Base-by-base conservation (phyloP, 1,140 invertebrate species). In the Sycobia sp. region DNA sequence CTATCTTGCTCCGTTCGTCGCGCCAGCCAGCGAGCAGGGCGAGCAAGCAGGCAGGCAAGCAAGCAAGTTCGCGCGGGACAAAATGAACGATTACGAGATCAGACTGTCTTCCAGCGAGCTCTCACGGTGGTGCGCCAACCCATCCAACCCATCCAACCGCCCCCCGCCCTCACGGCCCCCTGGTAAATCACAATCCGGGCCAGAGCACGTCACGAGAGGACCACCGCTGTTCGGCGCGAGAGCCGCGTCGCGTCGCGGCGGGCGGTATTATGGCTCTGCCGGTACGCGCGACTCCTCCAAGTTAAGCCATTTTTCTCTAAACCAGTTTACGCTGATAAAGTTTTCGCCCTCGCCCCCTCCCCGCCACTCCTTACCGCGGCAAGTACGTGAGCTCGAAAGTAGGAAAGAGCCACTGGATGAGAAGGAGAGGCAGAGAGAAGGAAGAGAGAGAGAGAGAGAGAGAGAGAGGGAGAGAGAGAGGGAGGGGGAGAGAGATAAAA, bases 251-350 rank as follows among this genome's bases (percentile, higher is more conserved):
- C 29, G 29, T 27, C 38, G 20, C n/a, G n/a, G n/a, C n/a, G n/a
- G n/a, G n/a, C 22, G 46, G 69, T 67, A 71, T 68, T 70, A 69
- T 66, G 64, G 69, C 16, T 16, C n/a, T n/a, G 51, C 38, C 20
- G 65, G 57, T 54, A 46, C 66, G 64, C n/a, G n/a, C n/a, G n/a
- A n/a, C 66, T 68, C 69, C 69, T 72, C 67, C 62, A 72, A 78
- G 70, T 76, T 76, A 69, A 75, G 70, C 73, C 71, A 75, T 77
- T 77, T 77, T 79, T 78, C 75, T 70, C 62, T 73, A 73, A 78
- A 76, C 73, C 75, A 74, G 73, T 79, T 76, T 78, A 75, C 70
- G 65, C 69, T 68, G 71, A 75, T 73, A 77, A 80, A 78, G 71
- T 77, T 80, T 71, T 47, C 65, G 39, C 59, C 43, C 29, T n/a